Base-by-base conservation (phyloP, 2,113 vertebrate species). In the Propithecus coquereli region DNA sequence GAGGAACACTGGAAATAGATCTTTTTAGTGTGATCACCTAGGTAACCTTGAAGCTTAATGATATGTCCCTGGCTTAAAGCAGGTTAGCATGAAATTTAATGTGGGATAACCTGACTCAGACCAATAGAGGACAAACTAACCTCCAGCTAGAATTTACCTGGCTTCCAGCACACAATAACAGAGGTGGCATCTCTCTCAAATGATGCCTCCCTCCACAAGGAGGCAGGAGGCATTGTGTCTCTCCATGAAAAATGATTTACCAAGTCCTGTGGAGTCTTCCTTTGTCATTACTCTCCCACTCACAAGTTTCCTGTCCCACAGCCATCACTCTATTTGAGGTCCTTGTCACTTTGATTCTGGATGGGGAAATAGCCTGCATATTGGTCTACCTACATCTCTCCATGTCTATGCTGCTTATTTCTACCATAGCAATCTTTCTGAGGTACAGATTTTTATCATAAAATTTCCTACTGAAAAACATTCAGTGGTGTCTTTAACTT, bases 51-150 rank as follows among this genome's bases (percentile, higher is more conserved):
- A 97, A 94, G 61, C 52, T 95, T 97, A 98, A 97, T 74, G 95
- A 88, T 66, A 57, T 84, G 47, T 90, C 74, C 68, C 90, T 94
- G 90, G 57, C 74, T 96, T 95, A 77, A 79, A 94, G 87, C 80
- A 93, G 71, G 90, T 96, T 97, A 95, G 96, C 84, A 87, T 97
- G 94, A 97, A 97, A 97, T 97, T 97, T 96, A 96, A 97, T 96
- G 96, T 96, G 84, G 5, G 6, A 50, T 96, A 90, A 95, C 88
- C 95, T 96, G 73, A 87, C 40, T 52, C 13, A 16, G 50, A 87
- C 70, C 91, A 94, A 11, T 77, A 76, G 95, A 96, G 95, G 95
- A 92, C 94, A 97, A 96, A 94, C 37, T 90, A 93, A 96, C 52
- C 70, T 79, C 74, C 76, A 90, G 18, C 87, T 87, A 43, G 65